phyloP scores from a whole-genome alignment of 2,113 vertebrate genomes.

The Nothoprocta perdicaria region DNA sequence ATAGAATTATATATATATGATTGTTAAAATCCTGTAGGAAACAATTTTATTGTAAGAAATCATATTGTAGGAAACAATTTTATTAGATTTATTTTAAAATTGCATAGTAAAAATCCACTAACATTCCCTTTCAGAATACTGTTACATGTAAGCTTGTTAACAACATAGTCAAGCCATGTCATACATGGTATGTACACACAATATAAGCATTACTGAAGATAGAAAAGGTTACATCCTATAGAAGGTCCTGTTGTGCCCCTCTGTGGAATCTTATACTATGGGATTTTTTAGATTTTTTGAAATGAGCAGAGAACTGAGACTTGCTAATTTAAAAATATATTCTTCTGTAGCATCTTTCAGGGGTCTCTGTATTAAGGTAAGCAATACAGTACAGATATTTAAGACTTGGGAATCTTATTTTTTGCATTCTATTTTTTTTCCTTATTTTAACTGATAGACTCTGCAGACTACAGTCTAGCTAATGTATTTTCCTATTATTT shows the following conservation, averaged over 20 bases:
- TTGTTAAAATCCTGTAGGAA: no score
- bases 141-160: not conserved
- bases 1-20: not conserved
- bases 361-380: not conserved
- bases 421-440: not conserved
- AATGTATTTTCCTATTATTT: not conserved
- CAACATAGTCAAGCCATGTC: not conserved
- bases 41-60: no score
- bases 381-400: not conserved
- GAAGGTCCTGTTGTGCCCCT: not conserved
- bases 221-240: not conserved
- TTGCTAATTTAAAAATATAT: not conserved
- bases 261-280: not conserved
- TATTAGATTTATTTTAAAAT: not conserved
- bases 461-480: not conserved
- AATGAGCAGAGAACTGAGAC: not conserved
- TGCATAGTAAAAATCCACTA: not conserved
- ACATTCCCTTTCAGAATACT: not conserved
- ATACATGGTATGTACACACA: not conserved
- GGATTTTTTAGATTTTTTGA: not conserved
- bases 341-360: not conserved
- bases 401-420: not conserved
- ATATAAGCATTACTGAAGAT: not conserved
- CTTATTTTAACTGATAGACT: not conserved
- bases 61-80: not conserved